Conservation (phyloP, 2,113 vertebrate genomes). For the Cervus canadensis region DNA sequence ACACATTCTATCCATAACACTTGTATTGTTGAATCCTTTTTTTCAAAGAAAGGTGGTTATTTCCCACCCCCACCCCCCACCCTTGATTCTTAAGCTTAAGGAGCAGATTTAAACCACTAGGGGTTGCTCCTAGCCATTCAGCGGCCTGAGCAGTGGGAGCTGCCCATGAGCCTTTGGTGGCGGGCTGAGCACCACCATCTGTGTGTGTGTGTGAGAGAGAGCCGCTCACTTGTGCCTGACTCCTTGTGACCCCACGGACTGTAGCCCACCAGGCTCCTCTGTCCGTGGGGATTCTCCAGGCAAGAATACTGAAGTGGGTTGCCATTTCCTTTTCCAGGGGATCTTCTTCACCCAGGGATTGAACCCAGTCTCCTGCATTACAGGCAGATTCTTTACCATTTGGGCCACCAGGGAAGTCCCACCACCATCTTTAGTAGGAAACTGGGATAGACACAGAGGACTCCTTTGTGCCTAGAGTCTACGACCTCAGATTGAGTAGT, state of each 20-base stretch:
- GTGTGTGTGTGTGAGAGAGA: not conserved
- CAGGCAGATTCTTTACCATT: not conserved
- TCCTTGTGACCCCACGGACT: not conserved
- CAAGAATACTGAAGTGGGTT: not conserved
- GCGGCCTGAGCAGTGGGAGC: not conserved
- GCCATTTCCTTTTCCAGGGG: not conserved
- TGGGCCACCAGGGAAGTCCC: not conserved
- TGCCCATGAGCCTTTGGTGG: too few relatives aligned
- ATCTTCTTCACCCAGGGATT: not conserved
- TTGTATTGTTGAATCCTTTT: not conserved
- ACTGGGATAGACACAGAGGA: too few relatives aligned
- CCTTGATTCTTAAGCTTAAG: not conserved
- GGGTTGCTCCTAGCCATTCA: not conserved
- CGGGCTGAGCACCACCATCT: rapidly evolving
- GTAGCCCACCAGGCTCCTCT: not conserved
- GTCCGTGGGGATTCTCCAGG: not conserved
- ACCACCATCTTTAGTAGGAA: not conserved
- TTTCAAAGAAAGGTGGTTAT: not conserved
- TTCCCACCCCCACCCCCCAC: not conserved
- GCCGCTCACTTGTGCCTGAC: not conserved
- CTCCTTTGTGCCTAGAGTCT: not conserved
- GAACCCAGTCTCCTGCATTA: not conserved
- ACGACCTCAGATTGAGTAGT: not conserved
- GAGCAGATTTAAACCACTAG: not conserved
- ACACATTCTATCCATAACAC: not conserved